phyloP scores from a whole-genome alignment of 1,140 invertebrate species.

The Drosophila nikananu region DNA sequence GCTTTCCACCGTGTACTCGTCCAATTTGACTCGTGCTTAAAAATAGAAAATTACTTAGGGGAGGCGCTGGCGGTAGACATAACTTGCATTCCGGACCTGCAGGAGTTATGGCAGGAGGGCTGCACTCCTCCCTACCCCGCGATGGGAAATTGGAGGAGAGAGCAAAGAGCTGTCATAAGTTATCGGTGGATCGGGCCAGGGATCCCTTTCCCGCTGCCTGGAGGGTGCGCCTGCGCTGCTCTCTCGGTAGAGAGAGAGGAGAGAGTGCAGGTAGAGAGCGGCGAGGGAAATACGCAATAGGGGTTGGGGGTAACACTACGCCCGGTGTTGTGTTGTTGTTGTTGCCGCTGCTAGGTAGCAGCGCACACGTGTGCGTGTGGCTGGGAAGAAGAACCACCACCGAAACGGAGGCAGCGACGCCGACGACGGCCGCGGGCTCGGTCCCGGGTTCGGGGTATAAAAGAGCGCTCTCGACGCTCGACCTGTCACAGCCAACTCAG shows the following conservation, averaged over 20 bases:
- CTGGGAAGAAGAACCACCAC: conserved; percentile 78
- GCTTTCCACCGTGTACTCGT: conserved; percentile 14
- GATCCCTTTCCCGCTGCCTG: conserved; percentile 1
- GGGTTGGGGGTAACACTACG: conserved; percentile 69
- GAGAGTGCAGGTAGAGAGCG: conserved; percentile 33
- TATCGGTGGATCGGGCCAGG: conserved; percentile 50
- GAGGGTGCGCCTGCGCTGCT: conserved; percentile 68
- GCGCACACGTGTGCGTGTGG: conserved; percentile 45
- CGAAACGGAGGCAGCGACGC: conserved; percentile 52
- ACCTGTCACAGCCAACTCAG: conserved; percentile 84
- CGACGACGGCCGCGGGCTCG: conserved; percentile 38
- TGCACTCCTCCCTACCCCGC: conserved; percentile 18
- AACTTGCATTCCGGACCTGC: conserved; percentile 42
- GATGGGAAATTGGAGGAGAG: conserved; percentile 60
- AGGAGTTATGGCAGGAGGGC: conserved; percentile 64
- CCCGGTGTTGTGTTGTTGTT: conserved; percentile 41
- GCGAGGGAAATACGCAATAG: conserved; percentile 78
- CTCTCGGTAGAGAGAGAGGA: conserved; percentile 14
- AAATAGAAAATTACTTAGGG: conserved; percentile 64
- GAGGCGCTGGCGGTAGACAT: conserved; percentile 19
- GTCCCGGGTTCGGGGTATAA: conserved; percentile 70
- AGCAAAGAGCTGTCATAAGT: conserved; percentile 71
- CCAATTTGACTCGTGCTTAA: conserved; percentile 68
- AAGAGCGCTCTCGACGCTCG: conserved; percentile 69
- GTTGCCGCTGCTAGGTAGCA: conserved; percentile 53